Evolutionary conservation across 2,113 vertebrate genomes (phyloP), one percentile per base, ranked within the genome.

Genomic region (Cavia porcellus): DNA sequence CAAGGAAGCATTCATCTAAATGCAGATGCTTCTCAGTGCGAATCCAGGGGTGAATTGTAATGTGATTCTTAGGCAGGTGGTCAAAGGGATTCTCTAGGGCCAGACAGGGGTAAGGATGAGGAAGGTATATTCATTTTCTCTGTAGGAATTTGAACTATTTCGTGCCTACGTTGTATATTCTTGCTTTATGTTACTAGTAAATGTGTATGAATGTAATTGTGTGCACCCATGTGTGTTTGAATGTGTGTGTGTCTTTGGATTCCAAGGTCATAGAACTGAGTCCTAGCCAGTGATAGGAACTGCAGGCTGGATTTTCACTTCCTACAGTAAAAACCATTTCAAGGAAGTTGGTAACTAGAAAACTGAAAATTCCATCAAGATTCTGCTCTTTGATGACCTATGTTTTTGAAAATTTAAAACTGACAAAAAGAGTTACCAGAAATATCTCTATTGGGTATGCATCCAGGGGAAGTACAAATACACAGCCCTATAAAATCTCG

Each of bases 361-460:
- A 92, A 38, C 11, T 75, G 2, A 61, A 47, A 87, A 93, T 86
- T 89, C 32, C 22, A 74, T 82, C 11, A 52, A 82, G 19, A 42
- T 22, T 66, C 17, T 93, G 42, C 13, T 95, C 38, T n/a, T 86
- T 42, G 19, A 72, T 79, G 66, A 79, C 28, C 47, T 90, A 8
- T 70, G 92, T 52, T 91, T 92, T 94, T 57, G 88, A 90, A 86
- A 90, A 89, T 88, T 94, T 94, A 61, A 94, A 88, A 59, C n/a
- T 70, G 47, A 83, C 47, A 84, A 72, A 30, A 30, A 89, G 30
- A 57, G 17, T 81, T 82, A 72, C 30, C 75, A 89, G 61, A 90
- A 94, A 74, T 81, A 90, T 17, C 83, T 62, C 38, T 77, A 82
- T 17, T 79, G 45, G 7, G 5, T 89, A 6, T 86, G 42, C 61